Evolutionary conservation across 2,113 vertebrate species (phyloP).

Genomic region (Poicephalus meyeri): DNA sequence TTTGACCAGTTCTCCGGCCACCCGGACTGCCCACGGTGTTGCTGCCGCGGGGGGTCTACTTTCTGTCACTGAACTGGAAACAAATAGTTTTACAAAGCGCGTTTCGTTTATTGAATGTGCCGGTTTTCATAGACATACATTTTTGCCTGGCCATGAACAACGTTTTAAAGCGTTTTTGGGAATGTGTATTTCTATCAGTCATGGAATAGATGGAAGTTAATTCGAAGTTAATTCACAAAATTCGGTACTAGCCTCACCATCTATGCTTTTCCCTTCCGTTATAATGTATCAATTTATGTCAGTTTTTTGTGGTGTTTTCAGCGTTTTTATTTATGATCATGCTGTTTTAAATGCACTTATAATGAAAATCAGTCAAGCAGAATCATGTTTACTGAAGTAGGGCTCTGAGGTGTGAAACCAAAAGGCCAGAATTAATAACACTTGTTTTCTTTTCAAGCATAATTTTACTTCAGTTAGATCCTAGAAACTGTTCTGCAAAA

Average conservation of each 20-base stretch:
- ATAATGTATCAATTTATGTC: neutral
- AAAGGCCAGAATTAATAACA: neutral
- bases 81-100: neutral
- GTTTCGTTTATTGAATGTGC: neutral
- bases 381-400: neutral
- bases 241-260: accelerated
- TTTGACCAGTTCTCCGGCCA: neutral
- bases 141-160: neutral
- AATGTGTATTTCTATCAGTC: accelerated
- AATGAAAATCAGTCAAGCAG: neutral
- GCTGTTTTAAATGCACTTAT: neutral
- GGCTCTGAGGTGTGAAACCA: neutral
- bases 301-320: neutral
- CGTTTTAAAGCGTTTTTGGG: neutral
- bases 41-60: neutral
- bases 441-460: neutral
- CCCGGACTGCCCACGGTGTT: neutral
- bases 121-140: neutral
- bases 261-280: neutral
- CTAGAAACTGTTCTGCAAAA: neutral
- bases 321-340: neutral
- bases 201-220: neutral
- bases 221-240: neutral
- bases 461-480: neutral
- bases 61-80: neutral